Base-by-base conservation (phyloP, 2,113 vertebrate species). In the Tor tambroides region DNA sequence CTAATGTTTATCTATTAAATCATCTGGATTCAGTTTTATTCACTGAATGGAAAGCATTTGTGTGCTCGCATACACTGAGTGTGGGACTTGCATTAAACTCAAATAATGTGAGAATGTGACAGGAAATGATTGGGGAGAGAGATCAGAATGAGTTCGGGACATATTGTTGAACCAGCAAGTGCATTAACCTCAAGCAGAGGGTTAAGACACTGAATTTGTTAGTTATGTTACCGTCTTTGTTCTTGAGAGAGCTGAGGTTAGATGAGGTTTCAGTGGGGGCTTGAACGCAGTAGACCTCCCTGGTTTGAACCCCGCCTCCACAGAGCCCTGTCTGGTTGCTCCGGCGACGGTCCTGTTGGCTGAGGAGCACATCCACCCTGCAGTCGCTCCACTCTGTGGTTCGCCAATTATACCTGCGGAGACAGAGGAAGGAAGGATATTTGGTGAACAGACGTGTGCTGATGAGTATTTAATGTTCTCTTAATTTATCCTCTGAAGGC, bases 331-430 rank as follows among this genome's bases (percentile, higher is more conserved):
- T 99, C 89, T 97, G 97, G 90, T 99, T 99, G 21, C 96, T 97
- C 12, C 98, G 92, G 26, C 98, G 94, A 85, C 97, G 97, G 91
- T 99, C 98, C 92, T 99, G 98, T 17, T 99, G 98, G 88, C 96
- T 99, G 6, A 99, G 96, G 43, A 99, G 92, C 23, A 96, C 92
- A 85, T 99, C 98, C 0, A 99, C 96, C 0, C 96, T 95, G 80
- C 98, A 99, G 80, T 99, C 98, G 0, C 95, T 97, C 98, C 98
- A 99, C 89, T 98, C 98, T 0, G 97, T 97, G 23, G 95, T 95
- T 89, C 94, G 96, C 98, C 98, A 99, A 51, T 90, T 95, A 9
- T 98, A 98, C 80, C 98, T 99, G 90, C 5, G 38, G 71, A 76
- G 32, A 85, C 19, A 80, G 2, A 85, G n/a, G 43, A n/a, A n/a